Conservation (phyloP, 2,888 invertebrate genomes). For the Liposcelis brunnea region DNA sequence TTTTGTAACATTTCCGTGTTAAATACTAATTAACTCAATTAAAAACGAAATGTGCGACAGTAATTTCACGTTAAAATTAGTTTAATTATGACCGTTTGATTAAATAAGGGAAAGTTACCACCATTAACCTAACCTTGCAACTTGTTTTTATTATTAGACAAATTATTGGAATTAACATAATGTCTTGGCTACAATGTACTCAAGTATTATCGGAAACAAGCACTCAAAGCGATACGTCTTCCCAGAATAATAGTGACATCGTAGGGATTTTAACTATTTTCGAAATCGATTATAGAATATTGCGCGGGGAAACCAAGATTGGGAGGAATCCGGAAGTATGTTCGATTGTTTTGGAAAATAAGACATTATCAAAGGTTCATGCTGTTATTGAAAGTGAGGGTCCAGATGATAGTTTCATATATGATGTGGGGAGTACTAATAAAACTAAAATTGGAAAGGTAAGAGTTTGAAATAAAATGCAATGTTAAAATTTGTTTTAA, state of each 20-base stretch:
- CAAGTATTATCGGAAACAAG: background rate
- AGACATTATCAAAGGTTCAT: conserved; percentile 30
- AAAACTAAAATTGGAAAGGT: conserved; percentile 31
- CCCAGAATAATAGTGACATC: background rate
- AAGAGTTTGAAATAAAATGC: no score
- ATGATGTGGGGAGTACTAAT: conserved; percentile 31
- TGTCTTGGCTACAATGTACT: background rate
- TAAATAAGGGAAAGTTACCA: no score
- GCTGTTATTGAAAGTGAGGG: conserved; percentile 30
- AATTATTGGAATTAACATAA: no score
- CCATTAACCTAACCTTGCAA: no score
- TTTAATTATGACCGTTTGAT: no score
- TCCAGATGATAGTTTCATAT: conserved; percentile 25
- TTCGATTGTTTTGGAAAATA: background rate
- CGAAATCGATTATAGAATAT: background rate
- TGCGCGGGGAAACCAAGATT: background rate
- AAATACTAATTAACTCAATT: no score
- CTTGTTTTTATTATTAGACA: no score
- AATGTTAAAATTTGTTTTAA: no score
- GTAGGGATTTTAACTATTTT: background rate
- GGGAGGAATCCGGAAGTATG: background rate
- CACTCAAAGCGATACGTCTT: background rate
- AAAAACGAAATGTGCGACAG: no score
- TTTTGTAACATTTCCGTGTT: no score
- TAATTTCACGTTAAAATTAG: no score